Evolutionary conservation across 2,888 invertebrate genomes (phyloP).

Genomic region (Cremastobaeus sp.): DNA sequence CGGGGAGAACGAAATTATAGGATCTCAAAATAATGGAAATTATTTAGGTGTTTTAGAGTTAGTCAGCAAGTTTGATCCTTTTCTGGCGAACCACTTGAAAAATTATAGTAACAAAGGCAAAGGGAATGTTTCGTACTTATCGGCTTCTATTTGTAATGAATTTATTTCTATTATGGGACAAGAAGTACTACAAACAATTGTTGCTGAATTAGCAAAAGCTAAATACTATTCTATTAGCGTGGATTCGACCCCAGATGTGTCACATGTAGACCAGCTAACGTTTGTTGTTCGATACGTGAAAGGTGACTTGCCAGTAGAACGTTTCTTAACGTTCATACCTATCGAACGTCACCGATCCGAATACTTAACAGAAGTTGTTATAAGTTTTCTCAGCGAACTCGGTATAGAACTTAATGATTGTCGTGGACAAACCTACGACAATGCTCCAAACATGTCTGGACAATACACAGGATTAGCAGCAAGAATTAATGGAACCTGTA

Average conservation of each 20-base stretch:
- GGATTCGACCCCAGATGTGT: slow-evolving; percentile 33
- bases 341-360: too few species aligned
- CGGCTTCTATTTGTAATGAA: slow-evolving; percentile 37
- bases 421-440: too few species aligned
- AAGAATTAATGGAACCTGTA: too few species aligned
- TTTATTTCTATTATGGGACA: slow-evolving; percentile 21
- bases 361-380: too few species aligned
- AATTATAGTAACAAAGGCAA: background rate
- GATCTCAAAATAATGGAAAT: slow-evolving; percentile 63
- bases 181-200: slow-evolving; percentile 3
- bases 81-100: slow-evolving; percentile 33
- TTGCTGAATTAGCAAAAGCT: background rate
- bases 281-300: slow-evolving; percentile 21
- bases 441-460: too few species aligned
- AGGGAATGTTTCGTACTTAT: slow-evolving; percentile 64
- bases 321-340: slow-evolving; percentile 26
- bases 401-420: too few species aligned
- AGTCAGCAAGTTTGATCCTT: slow-evolving; percentile 66
- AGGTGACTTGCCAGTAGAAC: slow-evolving; percentile 8
- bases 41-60: slow-evolving; percentile 66
- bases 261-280: slow-evolving; percentile 27
- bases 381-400: too few species aligned
- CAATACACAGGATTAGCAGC: too few species aligned
- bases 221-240: slow-evolving; percentile 38
- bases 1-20: slow-evolving; percentile 2